Evolutionary conservation across 1,140 invertebrate genomes (phyloP), one percentile per base, ranked within the genome.

Genomic region (Trinorchestia longiramus): DNA sequence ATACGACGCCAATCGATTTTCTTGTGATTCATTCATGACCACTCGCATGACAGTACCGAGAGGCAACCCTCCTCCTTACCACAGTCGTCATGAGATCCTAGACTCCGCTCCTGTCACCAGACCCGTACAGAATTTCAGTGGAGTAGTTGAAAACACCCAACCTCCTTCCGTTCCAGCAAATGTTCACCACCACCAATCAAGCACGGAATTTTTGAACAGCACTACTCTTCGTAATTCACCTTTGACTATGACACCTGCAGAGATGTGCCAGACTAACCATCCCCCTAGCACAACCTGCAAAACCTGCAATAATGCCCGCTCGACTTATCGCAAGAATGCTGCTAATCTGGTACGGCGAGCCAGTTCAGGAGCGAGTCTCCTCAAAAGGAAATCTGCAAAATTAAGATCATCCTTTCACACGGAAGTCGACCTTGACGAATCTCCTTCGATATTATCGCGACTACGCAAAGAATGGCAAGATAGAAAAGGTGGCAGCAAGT

Each of bases 401-500:
- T 43, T 94, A n/a, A 44, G 92, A 36, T 94, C 92, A 47, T 94
- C 92, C 11, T 94, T 94, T 40, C 92, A 94, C 44, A 94, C 92
- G 36, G 92, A 94, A 45, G 92, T 94, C 43, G 92, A 94, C 40
- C 92, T 94, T 44, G 92, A 94, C 40, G 92, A 94, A 47, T 94
- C 92, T 44, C 92, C 43, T 15, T 94, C 92, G 36, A 94, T 94
- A 45, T 45, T 94, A n/a, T 94, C 92, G 40, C 92, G 92, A 17
- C 44, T 94, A 0, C 92, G 92, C 40, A 94, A 94, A 47, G 92
- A 94, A 47, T 94, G 92, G 92, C 92, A 94, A n/a, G 92, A 94
- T n/a, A 44, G 92, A 43, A 94, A 94, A 47, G 92, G 92, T 40
- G 92, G 92, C 92, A 94, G 92, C 36, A 94, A 94, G 36, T 94